Evolutionary conservation across 2,888 invertebrate genomes (phyloP).

Genomic region (Erynnis tages): DNA sequence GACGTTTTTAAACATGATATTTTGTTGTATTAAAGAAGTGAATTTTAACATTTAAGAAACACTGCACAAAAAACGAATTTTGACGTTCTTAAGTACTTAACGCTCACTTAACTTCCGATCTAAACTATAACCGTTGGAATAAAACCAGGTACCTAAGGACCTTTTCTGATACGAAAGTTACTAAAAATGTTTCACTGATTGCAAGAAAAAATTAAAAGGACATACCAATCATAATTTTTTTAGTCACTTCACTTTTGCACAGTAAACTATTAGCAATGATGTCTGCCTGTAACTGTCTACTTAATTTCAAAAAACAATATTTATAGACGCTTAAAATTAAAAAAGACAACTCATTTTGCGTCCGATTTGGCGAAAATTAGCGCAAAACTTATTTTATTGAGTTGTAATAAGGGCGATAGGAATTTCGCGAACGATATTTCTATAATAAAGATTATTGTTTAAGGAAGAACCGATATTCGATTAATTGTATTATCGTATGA

Average conservation of each 20-base stretch:
- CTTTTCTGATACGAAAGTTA: too few relatives aligned
- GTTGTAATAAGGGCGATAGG: not conserved
- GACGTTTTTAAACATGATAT: too few relatives aligned
- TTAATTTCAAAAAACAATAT: constrained; percentile 2
- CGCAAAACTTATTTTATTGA: not conserved
- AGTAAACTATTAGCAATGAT: not conserved
- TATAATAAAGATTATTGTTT: constrained; percentile 12
- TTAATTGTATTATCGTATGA: constrained; percentile 31
- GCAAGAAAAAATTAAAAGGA: not conserved
- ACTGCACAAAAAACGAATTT: too few relatives aligned
- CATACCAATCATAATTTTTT: constrained; percentile 13
- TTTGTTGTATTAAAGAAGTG: too few relatives aligned
- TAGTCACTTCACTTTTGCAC: constrained; percentile 4
- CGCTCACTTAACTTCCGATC: too few relatives aligned
- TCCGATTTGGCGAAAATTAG: not conserved
- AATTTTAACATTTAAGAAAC: too few relatives aligned
- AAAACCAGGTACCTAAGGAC: too few relatives aligned
- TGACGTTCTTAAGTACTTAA: too few relatives aligned
- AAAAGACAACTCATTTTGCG: not conserved
- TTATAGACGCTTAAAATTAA: constrained; percentile 4
- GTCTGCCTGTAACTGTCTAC: not conserved
- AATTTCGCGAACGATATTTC: not conserved
- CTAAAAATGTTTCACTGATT: too few relatives aligned
- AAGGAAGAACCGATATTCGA: constrained; percentile 30
- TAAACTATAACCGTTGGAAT: too few relatives aligned